phyloP scores from a whole-genome alignment of 2,888 invertebrate species.

The Galerucella calmariensis region DNA sequence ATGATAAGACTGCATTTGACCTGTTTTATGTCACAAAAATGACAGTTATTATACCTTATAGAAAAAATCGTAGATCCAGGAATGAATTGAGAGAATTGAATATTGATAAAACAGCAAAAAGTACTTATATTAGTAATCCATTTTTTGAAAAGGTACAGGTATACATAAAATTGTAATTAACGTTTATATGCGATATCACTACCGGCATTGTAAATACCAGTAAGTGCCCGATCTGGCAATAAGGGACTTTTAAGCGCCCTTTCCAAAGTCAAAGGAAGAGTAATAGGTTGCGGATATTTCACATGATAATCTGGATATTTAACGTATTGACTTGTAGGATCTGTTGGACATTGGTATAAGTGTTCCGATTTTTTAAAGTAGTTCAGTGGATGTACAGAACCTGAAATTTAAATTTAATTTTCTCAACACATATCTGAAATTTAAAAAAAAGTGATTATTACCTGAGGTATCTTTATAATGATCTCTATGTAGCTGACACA shows the following conservation, averaged over 20 bases:
- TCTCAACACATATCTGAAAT: too few species aligned
- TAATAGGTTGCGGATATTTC: constrained; percentile 70
- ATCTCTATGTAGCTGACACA: constrained; percentile 71
- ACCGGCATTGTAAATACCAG: constrained; percentile 68
- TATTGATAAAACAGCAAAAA: too few species aligned
- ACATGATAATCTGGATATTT: constrained; percentile 70
- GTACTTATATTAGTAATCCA: too few species aligned
- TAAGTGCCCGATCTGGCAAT: constrained; percentile 70
- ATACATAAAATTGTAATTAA: constrained; percentile 42
- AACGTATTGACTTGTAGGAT: constrained; percentile 70
- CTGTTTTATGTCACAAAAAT: too few species aligned
- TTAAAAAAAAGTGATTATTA: background rate
- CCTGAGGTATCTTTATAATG: constrained; percentile 71
- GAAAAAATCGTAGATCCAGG: too few species aligned
- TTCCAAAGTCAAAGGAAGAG: constrained; percentile 68
- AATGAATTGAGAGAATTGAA: too few species aligned
- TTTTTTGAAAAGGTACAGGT: too few species aligned
- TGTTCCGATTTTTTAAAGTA: constrained; percentile 69
- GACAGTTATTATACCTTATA: too few species aligned
- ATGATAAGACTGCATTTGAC: too few species aligned
- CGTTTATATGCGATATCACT: constrained; percentile 69
- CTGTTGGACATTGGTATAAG: constrained; percentile 69
- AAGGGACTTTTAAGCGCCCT: constrained; percentile 67
- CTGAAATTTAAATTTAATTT: constrained; percentile 45
- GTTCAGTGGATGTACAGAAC: constrained; percentile 69